These are phyloP conservation scores for Lutjanus campechanus DNA, from an alignment of 2,797 vertebrate genomes.

Conservation along the genomic window DNA sequence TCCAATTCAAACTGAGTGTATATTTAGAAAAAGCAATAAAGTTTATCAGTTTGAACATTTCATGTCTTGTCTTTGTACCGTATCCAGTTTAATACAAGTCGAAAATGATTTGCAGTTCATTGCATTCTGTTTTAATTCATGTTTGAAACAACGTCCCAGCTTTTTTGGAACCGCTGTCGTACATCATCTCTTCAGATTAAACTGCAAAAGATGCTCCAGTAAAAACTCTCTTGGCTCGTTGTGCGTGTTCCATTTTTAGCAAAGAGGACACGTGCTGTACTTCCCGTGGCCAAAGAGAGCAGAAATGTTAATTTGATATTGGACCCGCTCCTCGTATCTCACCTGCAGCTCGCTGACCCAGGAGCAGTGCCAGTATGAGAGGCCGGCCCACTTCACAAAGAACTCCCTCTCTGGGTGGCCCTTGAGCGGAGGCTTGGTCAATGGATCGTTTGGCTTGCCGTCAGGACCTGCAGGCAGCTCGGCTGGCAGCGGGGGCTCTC, in stretches of 20 bases:
- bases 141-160: no score
- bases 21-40: no score
- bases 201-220: not conserved
- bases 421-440: constrained; percentile 88
- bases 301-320: constrained; percentile 29
- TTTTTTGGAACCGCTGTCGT: no score
- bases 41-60: no score
- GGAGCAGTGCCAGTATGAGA: constrained; percentile 99
- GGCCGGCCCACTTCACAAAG: constrained; percentile 97
- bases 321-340: constrained; percentile 54
- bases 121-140: no score
- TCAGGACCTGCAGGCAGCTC: constrained; percentile 70
- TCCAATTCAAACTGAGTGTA: no score
- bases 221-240: not conserved
- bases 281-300: constrained; percentile 17
- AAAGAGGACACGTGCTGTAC: not conserved
- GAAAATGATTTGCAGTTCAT: no score
- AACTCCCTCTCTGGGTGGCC: constrained; percentile 95
- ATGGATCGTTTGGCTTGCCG: constrained; percentile 79
- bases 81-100: no score
- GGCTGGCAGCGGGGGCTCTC: constrained; percentile 88
- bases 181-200: not conserved
- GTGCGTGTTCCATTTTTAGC: constrained; percentile 10
- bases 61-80: no score
- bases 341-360: constrained; percentile 99